Evolutionary conservation across 2,797 vertebrate species (phyloP).

Genomic region (Discoglossus pictus): DNA sequence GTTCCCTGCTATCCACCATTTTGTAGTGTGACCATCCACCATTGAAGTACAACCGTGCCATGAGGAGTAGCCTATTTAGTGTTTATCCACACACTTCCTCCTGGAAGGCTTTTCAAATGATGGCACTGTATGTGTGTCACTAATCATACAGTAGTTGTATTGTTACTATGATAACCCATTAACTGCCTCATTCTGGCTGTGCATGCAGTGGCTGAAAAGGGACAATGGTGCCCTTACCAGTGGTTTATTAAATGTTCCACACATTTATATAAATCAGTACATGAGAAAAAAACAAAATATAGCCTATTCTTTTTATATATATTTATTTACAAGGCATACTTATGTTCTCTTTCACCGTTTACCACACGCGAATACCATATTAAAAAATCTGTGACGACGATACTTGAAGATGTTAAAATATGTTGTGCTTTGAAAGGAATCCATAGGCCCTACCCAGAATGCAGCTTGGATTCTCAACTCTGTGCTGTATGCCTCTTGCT

Average conservation of each 20-base stretch:
- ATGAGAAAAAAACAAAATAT: conserved; percentile 68
- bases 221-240: conserved; percentile 68
- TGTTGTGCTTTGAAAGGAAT: conserved; percentile 65
- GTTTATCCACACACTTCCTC: conserved; percentile 57
- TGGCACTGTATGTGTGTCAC: conserved; percentile 63
- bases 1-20: conserved; percentile 59
- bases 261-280: conserved; percentile 68
- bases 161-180: conserved; percentile 72
- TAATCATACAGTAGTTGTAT: conserved; percentile 71
- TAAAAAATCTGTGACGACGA: conserved; percentile 47
- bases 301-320: conserved; percentile 63
- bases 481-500: conserved; percentile 68
- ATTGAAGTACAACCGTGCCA: conserved; percentile 72
- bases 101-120: conserved; percentile 53
- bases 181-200: conserved; percentile 70
- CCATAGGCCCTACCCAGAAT: conserved; percentile 61
- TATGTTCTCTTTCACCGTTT: conserved; percentile 42
- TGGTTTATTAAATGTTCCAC: conserved; percentile 69
- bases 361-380: conserved; percentile 26
- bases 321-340: conserved; percentile 58
- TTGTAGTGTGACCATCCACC: conserved; percentile 73
- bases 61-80: conserved; percentile 66
- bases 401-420: conserved; percentile 62
- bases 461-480: conserved; percentile 67
- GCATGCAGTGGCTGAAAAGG: conserved; percentile 76